These are phyloP conservation scores for Mesoclemmys tuberculata DNA, from an alignment of 2,113 vertebrate species.

Conservation along the genomic window DNA sequence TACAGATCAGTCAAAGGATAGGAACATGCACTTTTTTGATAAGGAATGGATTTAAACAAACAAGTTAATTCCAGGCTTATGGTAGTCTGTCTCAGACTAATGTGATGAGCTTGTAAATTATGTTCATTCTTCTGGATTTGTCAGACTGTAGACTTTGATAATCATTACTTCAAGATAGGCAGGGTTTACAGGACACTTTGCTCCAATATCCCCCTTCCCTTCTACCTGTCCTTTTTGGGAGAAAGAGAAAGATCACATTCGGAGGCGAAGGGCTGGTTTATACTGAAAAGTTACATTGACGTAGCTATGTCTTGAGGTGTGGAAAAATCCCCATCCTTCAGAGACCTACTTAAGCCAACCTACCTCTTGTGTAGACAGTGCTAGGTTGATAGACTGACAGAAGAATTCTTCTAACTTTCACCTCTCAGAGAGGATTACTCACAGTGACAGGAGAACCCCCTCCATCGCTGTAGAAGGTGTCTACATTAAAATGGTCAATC, in stretches of 20 bases:
- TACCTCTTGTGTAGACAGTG: not conserved
- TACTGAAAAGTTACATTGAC: not conserved
- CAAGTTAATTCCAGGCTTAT: not conserved
- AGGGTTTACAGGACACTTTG: not conserved
- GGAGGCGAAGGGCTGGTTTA: not conserved
- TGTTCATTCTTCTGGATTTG: not conserved
- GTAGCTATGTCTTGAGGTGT: not conserved
- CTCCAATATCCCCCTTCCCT: not conserved
- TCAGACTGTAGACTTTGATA: not conserved
- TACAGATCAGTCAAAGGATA: not conserved
- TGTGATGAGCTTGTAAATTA: not conserved
- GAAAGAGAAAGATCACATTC: not conserved
- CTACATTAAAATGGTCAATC: too few species aligned
- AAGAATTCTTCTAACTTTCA: not conserved
- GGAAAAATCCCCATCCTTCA: not conserved
- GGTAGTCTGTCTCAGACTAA: not conserved
- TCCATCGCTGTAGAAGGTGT: too few species aligned
- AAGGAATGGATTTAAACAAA: too few species aligned
- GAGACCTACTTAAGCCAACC: not conserved
- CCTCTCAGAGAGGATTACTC: not conserved
- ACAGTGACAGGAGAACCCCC: not conserved
- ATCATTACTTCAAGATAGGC: rapidly evolving
- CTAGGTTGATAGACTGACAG: not conserved
- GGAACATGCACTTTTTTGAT: not conserved
- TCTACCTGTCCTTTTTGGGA: not conserved